phyloP scores from a whole-genome alignment of 2,113 vertebrate genomes.

The Cercopithecus mona region DNA sequence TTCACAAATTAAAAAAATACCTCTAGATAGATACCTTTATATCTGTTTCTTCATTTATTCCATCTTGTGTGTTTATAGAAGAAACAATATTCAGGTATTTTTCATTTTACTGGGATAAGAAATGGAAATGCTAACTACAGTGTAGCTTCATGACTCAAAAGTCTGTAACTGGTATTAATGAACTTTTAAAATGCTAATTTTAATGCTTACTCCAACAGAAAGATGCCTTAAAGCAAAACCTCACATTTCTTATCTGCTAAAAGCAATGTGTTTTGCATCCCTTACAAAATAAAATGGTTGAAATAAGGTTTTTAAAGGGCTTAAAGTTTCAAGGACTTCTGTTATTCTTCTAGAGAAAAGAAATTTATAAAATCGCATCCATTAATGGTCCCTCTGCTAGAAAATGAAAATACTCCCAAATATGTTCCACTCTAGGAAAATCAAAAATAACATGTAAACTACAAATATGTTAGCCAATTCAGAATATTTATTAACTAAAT shows the following conservation, averaged over 20 bases:
- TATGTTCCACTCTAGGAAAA: slow-evolving; percentile 70
- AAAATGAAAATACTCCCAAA: slow-evolving; percentile 53
- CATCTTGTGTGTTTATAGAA: slow-evolving; percentile 69
- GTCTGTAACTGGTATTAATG: slow-evolving; percentile 70
- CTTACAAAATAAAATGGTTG: neutral
- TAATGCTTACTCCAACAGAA: slow-evolving; percentile 54
- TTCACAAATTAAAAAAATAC: slow-evolving; percentile 63
- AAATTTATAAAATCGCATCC: slow-evolving; percentile 64
- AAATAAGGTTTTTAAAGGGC: slow-evolving; percentile 49
- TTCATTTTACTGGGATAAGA: slow-evolving; percentile 64
- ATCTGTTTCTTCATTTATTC: slow-evolving; percentile 61
- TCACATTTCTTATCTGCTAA: slow-evolving; percentile 55
- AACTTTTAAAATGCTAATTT: slow-evolving; percentile 69
- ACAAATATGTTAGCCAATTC: slow-evolving; percentile 84
- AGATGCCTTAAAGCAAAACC: slow-evolving; percentile 35
- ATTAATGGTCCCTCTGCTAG: slow-evolving; percentile 51
- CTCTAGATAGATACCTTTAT: slow-evolving; percentile 65
- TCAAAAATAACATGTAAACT: slow-evolving; percentile 80
- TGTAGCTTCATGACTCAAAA: slow-evolving; percentile 46
- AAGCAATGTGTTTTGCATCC: neutral
- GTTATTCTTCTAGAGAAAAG: slow-evolving; percentile 42
- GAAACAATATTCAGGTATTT: slow-evolving; percentile 67
- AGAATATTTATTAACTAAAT: slow-evolving; percentile 91
- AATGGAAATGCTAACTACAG: slow-evolving; percentile 54
- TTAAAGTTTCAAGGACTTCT: slow-evolving; percentile 70